These are phyloP conservation scores for Herpetotheres cachinnans DNA, from an alignment of 2,113 vertebrate species.

Conservation along the genomic window DNA sequence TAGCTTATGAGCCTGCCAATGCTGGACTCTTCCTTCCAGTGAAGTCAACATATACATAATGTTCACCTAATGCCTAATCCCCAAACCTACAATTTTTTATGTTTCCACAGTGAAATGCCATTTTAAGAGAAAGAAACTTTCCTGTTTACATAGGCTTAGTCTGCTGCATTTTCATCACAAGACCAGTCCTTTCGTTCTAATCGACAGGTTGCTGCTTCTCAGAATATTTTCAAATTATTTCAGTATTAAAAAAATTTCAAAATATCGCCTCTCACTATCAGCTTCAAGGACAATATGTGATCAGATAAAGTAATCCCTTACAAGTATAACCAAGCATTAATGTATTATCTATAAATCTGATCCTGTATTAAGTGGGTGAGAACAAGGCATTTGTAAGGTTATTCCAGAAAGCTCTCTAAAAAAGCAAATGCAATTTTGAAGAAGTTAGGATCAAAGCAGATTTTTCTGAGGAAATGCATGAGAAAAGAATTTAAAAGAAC, in stretches of 20 bases:
- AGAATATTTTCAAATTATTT: background rate
- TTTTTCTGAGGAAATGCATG: background rate
- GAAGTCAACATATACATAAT: background rate
- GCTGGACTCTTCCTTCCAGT: background rate
- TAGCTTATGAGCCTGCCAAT: background rate
- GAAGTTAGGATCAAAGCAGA: background rate
- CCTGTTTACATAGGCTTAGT: background rate
- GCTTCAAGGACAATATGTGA: background rate
- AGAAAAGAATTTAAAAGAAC: background rate
- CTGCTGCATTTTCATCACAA: background rate
- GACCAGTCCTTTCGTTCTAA: background rate
- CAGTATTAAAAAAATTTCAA: background rate
- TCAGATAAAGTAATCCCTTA: background rate
- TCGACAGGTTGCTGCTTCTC: background rate
- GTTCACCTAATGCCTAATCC: background rate
- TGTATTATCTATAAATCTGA: constrained; percentile 19
- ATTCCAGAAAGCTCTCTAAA: background rate
- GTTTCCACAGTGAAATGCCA: background rate
- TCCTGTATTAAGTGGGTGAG: background rate
- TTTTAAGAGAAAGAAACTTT: background rate
- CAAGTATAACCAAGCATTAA: constrained; percentile 6
- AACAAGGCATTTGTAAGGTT: background rate
- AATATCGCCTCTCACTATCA: background rate
- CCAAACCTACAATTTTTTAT: background rate
- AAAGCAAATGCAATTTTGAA: background rate